phyloP scores from a whole-genome alignment of 2,888 invertebrate genomes.

The Limnephilus lunatus region DNA sequence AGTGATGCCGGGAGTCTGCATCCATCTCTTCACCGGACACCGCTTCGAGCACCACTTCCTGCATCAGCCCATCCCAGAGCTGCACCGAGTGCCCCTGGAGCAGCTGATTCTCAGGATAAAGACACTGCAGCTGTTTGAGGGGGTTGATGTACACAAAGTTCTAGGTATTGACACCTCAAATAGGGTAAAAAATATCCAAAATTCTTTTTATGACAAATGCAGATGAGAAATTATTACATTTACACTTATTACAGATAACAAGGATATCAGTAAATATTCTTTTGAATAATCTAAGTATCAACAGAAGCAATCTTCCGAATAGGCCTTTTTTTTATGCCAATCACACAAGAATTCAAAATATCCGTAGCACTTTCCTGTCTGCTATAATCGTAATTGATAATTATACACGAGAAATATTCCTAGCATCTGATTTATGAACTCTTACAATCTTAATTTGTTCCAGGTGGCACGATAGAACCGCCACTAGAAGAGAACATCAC shows the following conservation, averaged over 20 bases:
- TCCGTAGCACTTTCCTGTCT: background rate
- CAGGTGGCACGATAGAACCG: slow-evolving; percentile 85
- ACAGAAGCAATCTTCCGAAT: too few species aligned
- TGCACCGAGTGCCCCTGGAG: slow-evolving; percentile 92
- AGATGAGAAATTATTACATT: too few species aligned
- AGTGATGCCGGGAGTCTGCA: slow-evolving; percentile 91
- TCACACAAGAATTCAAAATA: background rate
- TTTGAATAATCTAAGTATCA: too few species aligned
- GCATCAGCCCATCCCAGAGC: slow-evolving; percentile 90
- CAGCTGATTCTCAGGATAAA: slow-evolving; percentile 87
- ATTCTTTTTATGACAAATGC: background rate
- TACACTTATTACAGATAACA: too few species aligned
- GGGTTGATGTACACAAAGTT: slow-evolving; percentile 76
- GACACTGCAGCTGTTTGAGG: slow-evolving; percentile 78
- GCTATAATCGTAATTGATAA: background rate
- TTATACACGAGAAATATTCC: background rate
- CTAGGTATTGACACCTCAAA: slow-evolving; percentile 71
- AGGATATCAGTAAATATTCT: too few species aligned
- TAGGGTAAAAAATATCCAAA: background rate
- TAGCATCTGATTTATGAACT: background rate
- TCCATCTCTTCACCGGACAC: slow-evolving; percentile 90
- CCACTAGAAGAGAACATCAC: slow-evolving; percentile 82
- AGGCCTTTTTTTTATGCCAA: too few species aligned
- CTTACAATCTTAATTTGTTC: slow-evolving; percentile 55
- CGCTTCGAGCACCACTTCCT: slow-evolving; percentile 82